Conservation (phyloP, 2,888 invertebrate species). For the Agriotes lineatus region DNA sequence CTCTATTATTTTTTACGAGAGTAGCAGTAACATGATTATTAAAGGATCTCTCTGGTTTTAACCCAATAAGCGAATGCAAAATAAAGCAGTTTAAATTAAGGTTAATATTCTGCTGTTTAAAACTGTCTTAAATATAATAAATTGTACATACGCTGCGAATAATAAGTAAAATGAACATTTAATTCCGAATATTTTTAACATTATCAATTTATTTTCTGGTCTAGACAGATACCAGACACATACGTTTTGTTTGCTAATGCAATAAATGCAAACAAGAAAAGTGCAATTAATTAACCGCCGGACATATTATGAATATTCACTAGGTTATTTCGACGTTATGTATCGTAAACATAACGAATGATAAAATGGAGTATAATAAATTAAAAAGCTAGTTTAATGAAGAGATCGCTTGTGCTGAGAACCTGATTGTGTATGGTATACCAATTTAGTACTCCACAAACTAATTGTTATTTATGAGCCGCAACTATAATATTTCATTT, state of each 20-base stretch:
- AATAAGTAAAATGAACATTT: no score
- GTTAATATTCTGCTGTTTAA: no score
- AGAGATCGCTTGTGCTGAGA: slow-evolving; percentile 58
- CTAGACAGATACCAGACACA: slow-evolving; percentile 30
- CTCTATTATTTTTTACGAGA: no score
- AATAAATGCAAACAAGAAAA: slow-evolving; percentile 35
- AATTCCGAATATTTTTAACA: neutral
- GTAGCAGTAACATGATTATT: no score
- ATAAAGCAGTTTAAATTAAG: no score
- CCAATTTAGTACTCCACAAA: slow-evolving; percentile 59
- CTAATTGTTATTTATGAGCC: slow-evolving; percentile 62
- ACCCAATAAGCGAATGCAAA: no score
- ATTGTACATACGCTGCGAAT: no score
- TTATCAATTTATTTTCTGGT: slow-evolving; percentile 20
- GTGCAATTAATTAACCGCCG: slow-evolving; percentile 38
- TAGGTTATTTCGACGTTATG: slow-evolving; percentile 37
- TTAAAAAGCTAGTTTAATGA: slow-evolving; percentile 59
- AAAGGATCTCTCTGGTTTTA: no score
- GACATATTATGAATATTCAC: slow-evolving; percentile 45
- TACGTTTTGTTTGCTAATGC: slow-evolving; percentile 28
- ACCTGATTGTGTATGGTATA: slow-evolving; percentile 57
- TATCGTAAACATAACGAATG: slow-evolving; percentile 48
- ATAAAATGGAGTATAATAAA: slow-evolving; percentile 54
- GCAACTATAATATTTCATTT: slow-evolving; percentile 60
- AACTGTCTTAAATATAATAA: no score